Evolutionary conservation across 92 coral and sea anemone genomes (phyloP).

Genomic region (Actinernus sp.): DNA sequence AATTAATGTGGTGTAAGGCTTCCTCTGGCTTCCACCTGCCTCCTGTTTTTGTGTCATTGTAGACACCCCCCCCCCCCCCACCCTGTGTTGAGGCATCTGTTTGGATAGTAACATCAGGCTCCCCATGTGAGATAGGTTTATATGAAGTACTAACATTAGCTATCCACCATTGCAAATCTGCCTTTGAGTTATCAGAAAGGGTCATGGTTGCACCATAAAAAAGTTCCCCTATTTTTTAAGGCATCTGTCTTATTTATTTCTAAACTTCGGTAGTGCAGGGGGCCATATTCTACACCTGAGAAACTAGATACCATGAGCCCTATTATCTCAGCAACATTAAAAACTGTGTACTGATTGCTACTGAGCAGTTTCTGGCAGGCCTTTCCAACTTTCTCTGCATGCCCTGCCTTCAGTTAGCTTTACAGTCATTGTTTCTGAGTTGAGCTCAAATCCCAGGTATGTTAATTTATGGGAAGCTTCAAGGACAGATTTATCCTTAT

Average conservation of each 20-base stretch:
- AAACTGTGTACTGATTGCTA: constrained; percentile 22
- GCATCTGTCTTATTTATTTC: constrained; percentile 56
- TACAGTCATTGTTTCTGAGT: too few species aligned
- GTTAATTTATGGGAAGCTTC: constrained; percentile 54
- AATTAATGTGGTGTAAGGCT: constrained; percentile 51
- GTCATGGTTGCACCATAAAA: neutral
- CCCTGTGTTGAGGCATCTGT: constrained; percentile 65
- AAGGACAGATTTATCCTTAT: constrained; percentile 55
- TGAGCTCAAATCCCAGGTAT: constrained; percentile 49
- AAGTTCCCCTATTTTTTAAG: constrained; percentile 31
- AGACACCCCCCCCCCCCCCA: constrained; percentile 54
- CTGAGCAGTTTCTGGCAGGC: constrained; percentile 39
- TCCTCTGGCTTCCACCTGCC: constrained; percentile 56
- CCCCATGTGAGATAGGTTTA: constrained; percentile 53
- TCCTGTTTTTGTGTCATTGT: constrained; percentile 38
- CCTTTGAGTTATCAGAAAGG: constrained; percentile 23
- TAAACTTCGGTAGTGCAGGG: constrained; percentile 49
- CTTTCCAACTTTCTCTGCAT: constrained; percentile 32
- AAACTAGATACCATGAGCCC: constrained; percentile 65
- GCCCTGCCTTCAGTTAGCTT: too few species aligned
- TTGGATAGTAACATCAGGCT: constrained; percentile 42
- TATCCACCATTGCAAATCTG: constrained; percentile 45
- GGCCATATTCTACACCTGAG: constrained; percentile 61
- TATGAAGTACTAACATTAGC: constrained; percentile 15
- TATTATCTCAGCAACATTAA: constrained; percentile 55